Base-by-base conservation (phyloP, 2,113 vertebrate genomes). In the Dendrocopos noguchii region DNA sequence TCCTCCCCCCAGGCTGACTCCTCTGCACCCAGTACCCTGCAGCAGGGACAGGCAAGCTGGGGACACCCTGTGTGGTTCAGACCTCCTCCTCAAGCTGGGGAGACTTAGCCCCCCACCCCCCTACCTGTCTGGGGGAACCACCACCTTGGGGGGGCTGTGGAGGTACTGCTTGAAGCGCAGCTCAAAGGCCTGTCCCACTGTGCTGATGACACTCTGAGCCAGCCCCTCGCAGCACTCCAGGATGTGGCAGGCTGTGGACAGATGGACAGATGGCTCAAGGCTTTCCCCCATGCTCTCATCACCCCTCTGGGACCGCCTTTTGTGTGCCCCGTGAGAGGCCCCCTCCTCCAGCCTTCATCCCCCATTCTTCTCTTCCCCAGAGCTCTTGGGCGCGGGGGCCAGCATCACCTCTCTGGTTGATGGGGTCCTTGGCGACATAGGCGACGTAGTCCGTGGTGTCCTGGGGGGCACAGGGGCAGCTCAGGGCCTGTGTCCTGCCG, bases 141-240 rank as follows among this genome's bases (percentile, higher is more conserved):
- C 97, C 75, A 96, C 98, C 96, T 98, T 98, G 67, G 99, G 98
- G 15, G 99, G 99, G 87, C 98, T 99, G 97, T 99, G 99, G 11
- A 99, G 98, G 86, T 99, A 99, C 95, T 99, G 99, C 91, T 99
- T 99, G 97, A 99, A 99, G 95, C 99, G 98, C 85, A 99, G 97
- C 97, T 99, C 99, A 0, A 99, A 99, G 89, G 99, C 99, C 90
- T 99, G 99, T 60, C 99, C 99, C 50, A 99, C 98, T 4, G 99
- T 99, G 88, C 98, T 99, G 98, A 99, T 99, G 95, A 99, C 98
- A 2, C 97, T 98, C 97, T 99, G 99, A 0, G 99, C 99, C 76
- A 99, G 98, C 91, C 99, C 99, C 9, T 99, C 98, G 1, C 98
- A 98, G 80, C 99, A 99, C 97, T 99, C 99, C 98, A 99, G 97